A percentile compares a stretch with the other conserved stretches of the same genome.
Evolutionary conservation across 2,113 vertebrate species (phyloP).

Genomic region (Phyllostomus discolor): DNA sequence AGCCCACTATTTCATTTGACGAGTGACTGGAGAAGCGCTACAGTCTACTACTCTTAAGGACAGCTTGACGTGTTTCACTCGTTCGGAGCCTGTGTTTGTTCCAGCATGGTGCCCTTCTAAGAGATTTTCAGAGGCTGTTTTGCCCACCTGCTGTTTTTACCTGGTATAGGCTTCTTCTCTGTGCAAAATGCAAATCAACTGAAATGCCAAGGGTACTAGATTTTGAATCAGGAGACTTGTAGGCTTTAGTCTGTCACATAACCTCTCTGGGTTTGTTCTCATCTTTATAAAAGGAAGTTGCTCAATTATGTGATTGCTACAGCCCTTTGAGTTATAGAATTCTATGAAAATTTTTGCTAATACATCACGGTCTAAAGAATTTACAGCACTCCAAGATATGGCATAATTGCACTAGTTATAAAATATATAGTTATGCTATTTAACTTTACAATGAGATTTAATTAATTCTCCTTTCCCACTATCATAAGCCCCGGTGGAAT

Average conservation of each 20-base stretch:
- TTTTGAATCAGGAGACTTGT: neutral
- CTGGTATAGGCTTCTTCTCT: neutral
- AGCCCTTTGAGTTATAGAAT: neutral
- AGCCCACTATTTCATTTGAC: neutral
- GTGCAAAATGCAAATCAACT: neutral
- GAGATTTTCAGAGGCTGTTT: neutral
- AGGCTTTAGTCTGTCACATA: neutral
- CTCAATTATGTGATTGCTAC: neutral
- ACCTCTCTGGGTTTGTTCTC: neutral
- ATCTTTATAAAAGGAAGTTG: neutral
- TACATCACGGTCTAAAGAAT: neutral
- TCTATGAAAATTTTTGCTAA: slow-evolving; percentile 16
- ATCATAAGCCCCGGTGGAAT: neutral
- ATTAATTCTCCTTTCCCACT: slow-evolving; percentile 34
- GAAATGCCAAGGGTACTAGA: neutral
- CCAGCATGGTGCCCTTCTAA: neutral
- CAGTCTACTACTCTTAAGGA: neutral
- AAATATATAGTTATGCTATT: slow-evolving; percentile 32
- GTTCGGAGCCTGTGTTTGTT: rapidly evolving
- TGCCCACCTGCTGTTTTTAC: neutral
- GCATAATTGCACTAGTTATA: slow-evolving; percentile 6
- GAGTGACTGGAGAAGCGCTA: neutral
- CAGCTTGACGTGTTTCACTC: neutral
- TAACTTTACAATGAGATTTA: slow-evolving; percentile 49
- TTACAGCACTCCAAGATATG: slow-evolving; percentile 16